These are phyloP conservation scores for Schrankia costaestrigalis DNA, from an alignment of 2,888 invertebrate species.

Conservation along the genomic window DNA sequence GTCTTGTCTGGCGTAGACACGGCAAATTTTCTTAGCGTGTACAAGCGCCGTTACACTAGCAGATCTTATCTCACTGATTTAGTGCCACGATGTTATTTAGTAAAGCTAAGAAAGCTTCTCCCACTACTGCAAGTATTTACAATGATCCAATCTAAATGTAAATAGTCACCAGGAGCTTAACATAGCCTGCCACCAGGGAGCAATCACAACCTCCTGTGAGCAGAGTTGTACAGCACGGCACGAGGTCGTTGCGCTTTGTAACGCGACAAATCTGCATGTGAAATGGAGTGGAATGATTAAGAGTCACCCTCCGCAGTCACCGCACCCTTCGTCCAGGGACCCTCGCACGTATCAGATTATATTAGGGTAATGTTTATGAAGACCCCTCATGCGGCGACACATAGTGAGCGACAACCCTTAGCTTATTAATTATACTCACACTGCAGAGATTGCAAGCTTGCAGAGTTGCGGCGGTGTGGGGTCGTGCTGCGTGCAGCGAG, in stretches of 20 bases:
- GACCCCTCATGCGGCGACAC: constrained; percentile 15
- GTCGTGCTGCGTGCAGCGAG: neutral
- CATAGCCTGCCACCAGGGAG: constrained; percentile 2
- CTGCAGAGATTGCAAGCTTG: constrained; percentile 18
- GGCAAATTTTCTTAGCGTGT: too few relatives aligned
- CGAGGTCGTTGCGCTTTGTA: constrained; percentile 17
- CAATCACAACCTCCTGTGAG: neutral
- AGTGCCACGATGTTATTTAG: too few relatives aligned
- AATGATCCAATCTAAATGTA: constrained; percentile 9
- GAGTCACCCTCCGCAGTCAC: constrained; percentile 5
- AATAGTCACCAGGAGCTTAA: constrained; percentile 4
- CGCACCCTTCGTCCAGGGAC: too few relatives aligned
- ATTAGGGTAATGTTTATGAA: constrained; percentile 35
- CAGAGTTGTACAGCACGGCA: neutral
- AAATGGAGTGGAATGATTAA: constrained; percentile 24
- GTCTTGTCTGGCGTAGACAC: too few relatives aligned
- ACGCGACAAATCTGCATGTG: constrained; percentile 29
- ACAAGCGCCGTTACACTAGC: too few relatives aligned
- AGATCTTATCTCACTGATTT: too few relatives aligned
- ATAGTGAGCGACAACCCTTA: constrained; percentile 23
- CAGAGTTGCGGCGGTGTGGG: constrained; percentile 5
- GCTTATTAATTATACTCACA: constrained; percentile 38
- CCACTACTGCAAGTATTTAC: too few relatives aligned
- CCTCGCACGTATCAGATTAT: constrained; percentile 23
- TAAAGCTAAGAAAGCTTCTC: too few relatives aligned